Base-by-base conservation (phyloP, 2,888 invertebrate species). In the Eristalis pertinax region DNA sequence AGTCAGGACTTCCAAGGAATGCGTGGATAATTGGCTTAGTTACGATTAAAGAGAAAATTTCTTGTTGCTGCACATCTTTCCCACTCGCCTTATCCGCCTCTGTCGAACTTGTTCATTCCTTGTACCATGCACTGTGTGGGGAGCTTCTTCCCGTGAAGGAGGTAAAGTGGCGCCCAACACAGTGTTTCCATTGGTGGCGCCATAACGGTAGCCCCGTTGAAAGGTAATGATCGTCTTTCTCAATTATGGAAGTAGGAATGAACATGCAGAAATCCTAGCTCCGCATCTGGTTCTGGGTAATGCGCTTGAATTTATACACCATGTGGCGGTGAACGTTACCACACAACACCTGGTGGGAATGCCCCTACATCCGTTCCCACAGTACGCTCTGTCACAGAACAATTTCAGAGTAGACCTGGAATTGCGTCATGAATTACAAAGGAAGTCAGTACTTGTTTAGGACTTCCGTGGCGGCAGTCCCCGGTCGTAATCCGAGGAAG, bases 231-330 rank as follows among this genome's bases (percentile, higher is more conserved):
- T 26, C 26, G 77, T 58, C 38, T 72, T 80, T 84, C 84, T 79
- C 84, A 87, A 84, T 87, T 87, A 84, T 76, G 87, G 84, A 87
- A 79, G 76, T 72, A 87, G 78, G 78, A 74, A 86, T 74, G 73
- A 86, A 78, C 86, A 86, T 65, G 10, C 32, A 32, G n/a, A 19
- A 15, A 56, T 63, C 60, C 72, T 43, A 58, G 24, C 69, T 73
- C 72, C 58, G 41, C 78, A 67, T 29, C 69, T 74, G 65, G 78
- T 78, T 74, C 63, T 72, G 75, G 72, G 56, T 83, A 83, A 83
- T 83, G 83, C 75, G 79, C 83, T 87, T 64, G 83, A 78, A 41
- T 82, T 2, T 13, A 4, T 11, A 1, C 4, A 86, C 86, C 82
- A 78, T 86, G 86, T 78, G 70, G 65, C 73, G 64, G 64, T 74